Evolutionary conservation across 2,113 vertebrate genomes (phyloP).

Genomic region (Pachyramphus minor): DNA sequence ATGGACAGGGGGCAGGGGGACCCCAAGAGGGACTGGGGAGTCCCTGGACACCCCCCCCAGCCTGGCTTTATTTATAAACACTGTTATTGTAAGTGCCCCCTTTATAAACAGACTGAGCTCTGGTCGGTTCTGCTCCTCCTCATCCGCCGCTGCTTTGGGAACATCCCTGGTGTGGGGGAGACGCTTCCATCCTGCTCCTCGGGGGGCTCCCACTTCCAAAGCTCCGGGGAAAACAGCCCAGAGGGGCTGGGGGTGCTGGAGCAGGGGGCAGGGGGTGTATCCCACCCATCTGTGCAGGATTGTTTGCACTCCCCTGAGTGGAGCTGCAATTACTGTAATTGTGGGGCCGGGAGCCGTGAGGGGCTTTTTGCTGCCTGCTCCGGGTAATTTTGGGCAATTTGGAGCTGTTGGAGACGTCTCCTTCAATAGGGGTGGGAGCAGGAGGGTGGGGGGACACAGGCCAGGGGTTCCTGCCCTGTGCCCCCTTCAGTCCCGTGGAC

Average conservation of each 20-base stretch:
- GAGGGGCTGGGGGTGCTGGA: background rate
- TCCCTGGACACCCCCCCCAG: background rate
- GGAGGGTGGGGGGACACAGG: background rate
- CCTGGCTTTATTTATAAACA: conserved; percentile 46
- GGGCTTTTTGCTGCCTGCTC: background rate
- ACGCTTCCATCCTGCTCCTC: rapidly evolving
- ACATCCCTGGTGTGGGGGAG: background rate
- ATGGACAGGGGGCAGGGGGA: background rate
- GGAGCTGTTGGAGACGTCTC: conserved; percentile 46
- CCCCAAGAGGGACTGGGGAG: background rate
- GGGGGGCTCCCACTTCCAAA: rapidly evolving
- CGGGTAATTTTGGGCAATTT: conserved; percentile 80
- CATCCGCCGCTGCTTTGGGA: rapidly evolving
- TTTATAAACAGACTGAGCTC: background rate
- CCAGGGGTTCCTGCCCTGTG: rapidly evolving
- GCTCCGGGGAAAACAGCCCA: background rate
- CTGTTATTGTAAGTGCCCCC: background rate
- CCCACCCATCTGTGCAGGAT: background rate
- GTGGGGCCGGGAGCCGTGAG: background rate
- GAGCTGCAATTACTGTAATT: conserved; percentile 60
- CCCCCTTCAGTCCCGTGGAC: background rate
- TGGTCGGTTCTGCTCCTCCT: rapidly evolving
- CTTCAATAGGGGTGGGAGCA: background rate
- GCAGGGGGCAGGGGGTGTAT: background rate
- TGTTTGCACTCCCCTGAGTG: conserved; percentile 56